Conservation (phyloP, 2,797 vertebrate genomes). For the Cyprinella venusta region DNA sequence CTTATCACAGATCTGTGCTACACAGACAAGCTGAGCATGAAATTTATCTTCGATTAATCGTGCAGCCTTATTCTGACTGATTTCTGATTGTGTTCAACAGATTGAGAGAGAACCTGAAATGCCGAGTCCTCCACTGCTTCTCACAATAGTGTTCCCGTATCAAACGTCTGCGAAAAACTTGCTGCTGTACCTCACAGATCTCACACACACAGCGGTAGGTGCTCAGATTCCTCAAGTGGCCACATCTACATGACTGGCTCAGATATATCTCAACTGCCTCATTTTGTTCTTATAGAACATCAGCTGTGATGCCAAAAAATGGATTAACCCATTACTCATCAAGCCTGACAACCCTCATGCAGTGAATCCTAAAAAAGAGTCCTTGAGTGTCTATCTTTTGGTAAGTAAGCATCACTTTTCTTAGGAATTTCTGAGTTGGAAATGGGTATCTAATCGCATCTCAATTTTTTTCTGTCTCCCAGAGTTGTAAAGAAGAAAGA, state of each 20-base stretch:
- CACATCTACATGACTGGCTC: not conserved
- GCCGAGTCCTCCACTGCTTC: constrained; percentile 78
- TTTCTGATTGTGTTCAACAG: constrained; percentile 67
- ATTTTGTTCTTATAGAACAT: constrained; percentile 75
- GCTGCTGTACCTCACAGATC: constrained; percentile 83
- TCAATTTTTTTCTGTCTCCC: constrained; percentile 40
- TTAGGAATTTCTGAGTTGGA: not conserved
- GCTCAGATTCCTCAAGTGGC: not conserved
- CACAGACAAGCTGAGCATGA: no score
- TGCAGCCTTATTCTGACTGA: not conserved
- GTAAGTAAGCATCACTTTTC: constrained; percentile 66
- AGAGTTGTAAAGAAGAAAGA: constrained; percentile 82
- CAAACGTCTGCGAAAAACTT: constrained; percentile 77
- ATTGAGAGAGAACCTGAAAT: constrained; percentile 79
- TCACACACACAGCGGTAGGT: constrained; percentile 78
- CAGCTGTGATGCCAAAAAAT: constrained; percentile 70
- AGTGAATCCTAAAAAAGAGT: constrained; percentile 75
- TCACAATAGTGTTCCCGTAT: constrained; percentile 84
- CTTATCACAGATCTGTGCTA: no score
- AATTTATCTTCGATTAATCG: no score
- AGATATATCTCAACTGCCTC: not conserved
- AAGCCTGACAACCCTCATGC: constrained; percentile 48
- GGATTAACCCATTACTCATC: constrained; percentile 77
- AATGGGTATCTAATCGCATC: not conserved
- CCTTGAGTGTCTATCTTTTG: constrained; percentile 76